These are phyloP conservation scores for Colostygia pectinataria DNA, from an alignment of 2,888 invertebrate genomes.

Conservation along the genomic window DNA sequence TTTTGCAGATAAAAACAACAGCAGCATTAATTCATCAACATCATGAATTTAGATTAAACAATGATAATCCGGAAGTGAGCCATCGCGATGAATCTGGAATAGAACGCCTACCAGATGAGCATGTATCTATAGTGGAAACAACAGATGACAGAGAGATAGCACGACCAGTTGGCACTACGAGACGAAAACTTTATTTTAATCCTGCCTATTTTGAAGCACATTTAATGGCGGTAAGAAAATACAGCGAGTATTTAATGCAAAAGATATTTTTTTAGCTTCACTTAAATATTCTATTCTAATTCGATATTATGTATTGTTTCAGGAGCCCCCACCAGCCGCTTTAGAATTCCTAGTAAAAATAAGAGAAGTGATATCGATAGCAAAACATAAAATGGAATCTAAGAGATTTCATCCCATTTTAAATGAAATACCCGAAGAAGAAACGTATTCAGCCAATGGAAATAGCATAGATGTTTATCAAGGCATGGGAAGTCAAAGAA, in stretches of 20 bases:
- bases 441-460: slow-evolving; percentile 75
- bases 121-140: slow-evolving; percentile 93
- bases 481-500: slow-evolving; percentile 77
- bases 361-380: slow-evolving; percentile 94
- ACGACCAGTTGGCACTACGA: slow-evolving; percentile 86
- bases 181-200: slow-evolving; percentile 93
- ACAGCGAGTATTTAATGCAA: not conserved
- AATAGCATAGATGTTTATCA: slow-evolving; percentile 76
- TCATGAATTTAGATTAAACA: slow-evolving; percentile 61
- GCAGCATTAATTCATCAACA: slow-evolving; percentile 89
- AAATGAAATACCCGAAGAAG: slow-evolving; percentile 92
- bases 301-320: too few relatives aligned
- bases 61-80: slow-evolving; percentile 56
- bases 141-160: slow-evolving; percentile 88
- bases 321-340: slow-evolving; percentile 95
- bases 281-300: too few relatives aligned
- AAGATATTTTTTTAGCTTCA: not conserved
- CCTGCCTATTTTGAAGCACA: slow-evolving; percentile 96
- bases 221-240: slow-evolving; percentile 87
- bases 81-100: slow-evolving; percentile 83
- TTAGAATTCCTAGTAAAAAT: slow-evolving; percentile 94
- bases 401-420: slow-evolving; percentile 91
- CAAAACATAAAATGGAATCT: slow-evolving; percentile 93
- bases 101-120: slow-evolving; percentile 91
- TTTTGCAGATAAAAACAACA: slow-evolving; percentile 78